Percentiles rank a stretch among this genome's conserved stretches.
These are phyloP conservation scores for Nasonia vitripennis DNA, from an alignment of 1,140 invertebrate species.

Conservation along the genomic window DNA sequence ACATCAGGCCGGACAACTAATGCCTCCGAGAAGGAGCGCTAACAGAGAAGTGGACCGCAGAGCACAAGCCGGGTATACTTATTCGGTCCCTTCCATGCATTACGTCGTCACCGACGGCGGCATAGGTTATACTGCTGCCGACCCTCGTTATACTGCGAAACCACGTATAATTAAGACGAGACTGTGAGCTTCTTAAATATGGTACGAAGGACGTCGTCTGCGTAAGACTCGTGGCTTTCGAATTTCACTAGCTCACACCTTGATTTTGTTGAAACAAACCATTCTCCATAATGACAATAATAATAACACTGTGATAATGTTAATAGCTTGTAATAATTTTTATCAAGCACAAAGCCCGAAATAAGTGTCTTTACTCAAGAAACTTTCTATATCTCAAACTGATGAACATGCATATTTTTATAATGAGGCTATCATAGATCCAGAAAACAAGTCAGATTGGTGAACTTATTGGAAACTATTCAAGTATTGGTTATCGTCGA, in stretches of 20 bases:
- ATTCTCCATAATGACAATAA: no score
- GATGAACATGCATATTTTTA: no score
- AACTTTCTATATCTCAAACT: no score
- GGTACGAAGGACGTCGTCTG: not conserved
- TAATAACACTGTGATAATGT: no score
- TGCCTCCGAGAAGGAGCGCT: conserved; percentile 45
- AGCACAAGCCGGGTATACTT: conserved; percentile 55
- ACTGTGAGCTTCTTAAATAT: conserved; percentile 22
- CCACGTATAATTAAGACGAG: conserved; percentile 65
- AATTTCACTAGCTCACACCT: not conserved
- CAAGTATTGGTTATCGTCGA: conserved; percentile 14
- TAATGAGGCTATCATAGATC: no score
- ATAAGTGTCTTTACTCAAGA: no score
- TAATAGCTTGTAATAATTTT: no score
- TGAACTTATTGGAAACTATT: conserved; percentile 24
- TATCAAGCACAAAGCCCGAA: no score
- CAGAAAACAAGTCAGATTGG: not conserved
- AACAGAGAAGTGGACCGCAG: not conserved
- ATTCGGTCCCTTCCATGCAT: conserved; percentile 66
- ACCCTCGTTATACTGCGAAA: conserved; percentile 62
- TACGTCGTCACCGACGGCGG: conserved; percentile 55
- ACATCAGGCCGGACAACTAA: conserved; percentile 65
- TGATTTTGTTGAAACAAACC: not conserved
- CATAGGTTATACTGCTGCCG: conserved; percentile 5
- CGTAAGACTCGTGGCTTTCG: not conserved